Base-by-base conservation (phyloP, 2,113 vertebrate genomes). In the Pleuronectes platessa region DNA sequence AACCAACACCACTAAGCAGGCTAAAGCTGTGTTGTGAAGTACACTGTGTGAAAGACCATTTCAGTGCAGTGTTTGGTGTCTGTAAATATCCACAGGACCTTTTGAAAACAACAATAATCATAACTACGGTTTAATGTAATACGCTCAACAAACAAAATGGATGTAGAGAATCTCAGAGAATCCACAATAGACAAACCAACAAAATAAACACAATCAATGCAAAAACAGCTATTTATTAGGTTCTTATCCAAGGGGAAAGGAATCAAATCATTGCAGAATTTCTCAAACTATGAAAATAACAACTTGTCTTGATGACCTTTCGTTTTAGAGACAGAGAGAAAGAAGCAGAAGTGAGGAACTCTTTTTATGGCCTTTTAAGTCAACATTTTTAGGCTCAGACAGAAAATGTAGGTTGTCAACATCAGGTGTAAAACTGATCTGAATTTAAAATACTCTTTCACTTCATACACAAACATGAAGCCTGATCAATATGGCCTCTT, bases 181-280 rank as follows among this genome's bases (percentile, higher is more conserved):
- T 45, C 20, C 37, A 56, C 60, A 45, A 51, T 3, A 70, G 86
- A 64, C 45, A 49, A 71, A 71, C 20, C 27, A 17, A 49, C 45
- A 49, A 18, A 15, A 49, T 18, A 49, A 49, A 49, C 76, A 77
- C 62, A 79, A 79, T 56, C 7, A 74, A 83, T 78, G 78, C 35
- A 87, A 89, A 89, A 89, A 85, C 71, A 87, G 81, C 65, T 20
- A 79, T 89, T 90, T 90, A 84, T 92, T 91, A 47, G 66, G 70
- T 86, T 89, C 26, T 85, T 81, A 63, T 76, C 65, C 42, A 66
- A 68, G 64, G 67, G 71, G 61, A 76, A 81, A 82, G 68, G 13
- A 83, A 82, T 71, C 45, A 81, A 83, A 74, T 67, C 17, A 81
- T 62, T 78, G 73, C 78, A 80, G 74, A 74, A 73, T 59, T 76